Evolutionary conservation across 2,797 vertebrate genomes (phyloP), one percentile per base, ranked within the genome.

Genomic region (Tokudaia tokunoshimensis): DNA sequence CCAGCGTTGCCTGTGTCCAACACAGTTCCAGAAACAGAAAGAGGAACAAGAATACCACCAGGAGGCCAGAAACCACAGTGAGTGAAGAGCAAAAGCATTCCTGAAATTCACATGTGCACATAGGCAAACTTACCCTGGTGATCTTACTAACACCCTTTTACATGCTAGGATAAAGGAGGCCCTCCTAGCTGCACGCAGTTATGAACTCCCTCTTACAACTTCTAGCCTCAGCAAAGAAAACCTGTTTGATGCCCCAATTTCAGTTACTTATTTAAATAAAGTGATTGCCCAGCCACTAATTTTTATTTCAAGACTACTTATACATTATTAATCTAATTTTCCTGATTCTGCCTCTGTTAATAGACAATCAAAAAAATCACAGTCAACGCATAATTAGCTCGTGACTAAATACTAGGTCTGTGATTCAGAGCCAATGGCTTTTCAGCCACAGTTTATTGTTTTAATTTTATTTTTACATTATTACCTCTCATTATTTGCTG

Each of bases 1-100:
- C 89, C 78, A 67, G 80, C 55, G 12, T 47, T 3, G 61, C 79
- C 65, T 90, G 50, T 83, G 72, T 44, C 89, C 95, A 95, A 31
- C 8, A 83, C 67, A 52, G 65, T 37, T 57, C 55, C 76, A 47
- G 20, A 88, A 87, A 93, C 7, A 29, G 17, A 72, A 72, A 80
- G 19, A 12, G 17, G n/a, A 82, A 29, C 14, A 72, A 78, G 52
- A 79, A 72, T 75, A 72, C 31, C 47, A 78, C 47, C 80, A 67
- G 44, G 17, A n/a, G 67, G 78, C 72, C 37, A 59, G 67, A 87
- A 88, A 86, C 65, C 6, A 41, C 0, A 19, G 50, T 17, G 50
- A 94, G 44, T 20, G 12, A 10, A 93, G 14, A 78, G 1, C 4
- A 85, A 3, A 75, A 5, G 92, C 63, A 87, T 76, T 80, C 75